A percentile compares a stretch with the other conserved stretches of the same genome.
These are phyloP conservation scores for Engystomops pustulosus DNA, from an alignment of 2,113 vertebrate genomes.

Conservation along the genomic window DNA sequence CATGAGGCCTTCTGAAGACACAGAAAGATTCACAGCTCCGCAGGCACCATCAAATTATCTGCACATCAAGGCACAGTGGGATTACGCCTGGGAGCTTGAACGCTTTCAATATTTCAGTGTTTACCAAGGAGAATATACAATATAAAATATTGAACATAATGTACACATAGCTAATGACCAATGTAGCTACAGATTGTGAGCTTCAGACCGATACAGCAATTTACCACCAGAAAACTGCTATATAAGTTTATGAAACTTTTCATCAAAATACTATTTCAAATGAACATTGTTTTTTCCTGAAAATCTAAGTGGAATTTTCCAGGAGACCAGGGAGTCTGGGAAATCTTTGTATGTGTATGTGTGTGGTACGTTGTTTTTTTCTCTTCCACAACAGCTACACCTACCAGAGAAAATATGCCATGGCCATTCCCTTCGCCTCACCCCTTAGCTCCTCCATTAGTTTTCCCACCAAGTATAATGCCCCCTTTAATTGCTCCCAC, in stretches of 20 bases:
- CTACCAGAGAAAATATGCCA: too few species aligned
- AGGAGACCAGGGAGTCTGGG: background rate
- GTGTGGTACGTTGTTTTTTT: too few species aligned
- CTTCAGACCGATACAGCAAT: background rate
- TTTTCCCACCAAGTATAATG: too few species aligned
- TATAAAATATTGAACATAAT: slow-evolving; percentile 31
- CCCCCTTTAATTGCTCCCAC: too few species aligned
- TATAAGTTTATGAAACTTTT: background rate
- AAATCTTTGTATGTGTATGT: too few species aligned
- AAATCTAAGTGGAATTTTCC: background rate
- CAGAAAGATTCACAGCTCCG: background rate
- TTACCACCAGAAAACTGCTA: background rate
- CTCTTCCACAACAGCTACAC: too few species aligned
- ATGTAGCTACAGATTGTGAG: background rate
- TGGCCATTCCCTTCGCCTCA: too few species aligned
- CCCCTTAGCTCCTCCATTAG: too few species aligned
- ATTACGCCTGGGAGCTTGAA: background rate
- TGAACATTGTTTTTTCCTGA: background rate
- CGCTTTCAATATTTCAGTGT: slow-evolving; percentile 1
- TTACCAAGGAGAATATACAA: slow-evolving; percentile 13
- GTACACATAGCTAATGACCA: slow-evolving; percentile 10
- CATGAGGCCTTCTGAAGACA: background rate
- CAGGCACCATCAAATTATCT: slow-evolving; percentile 26
- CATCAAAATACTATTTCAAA: background rate
- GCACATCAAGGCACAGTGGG: slow-evolving; percentile 6